Conservation (phyloP, 2,113 vertebrate species). For the Hemibagrus wyckioides region DNA sequence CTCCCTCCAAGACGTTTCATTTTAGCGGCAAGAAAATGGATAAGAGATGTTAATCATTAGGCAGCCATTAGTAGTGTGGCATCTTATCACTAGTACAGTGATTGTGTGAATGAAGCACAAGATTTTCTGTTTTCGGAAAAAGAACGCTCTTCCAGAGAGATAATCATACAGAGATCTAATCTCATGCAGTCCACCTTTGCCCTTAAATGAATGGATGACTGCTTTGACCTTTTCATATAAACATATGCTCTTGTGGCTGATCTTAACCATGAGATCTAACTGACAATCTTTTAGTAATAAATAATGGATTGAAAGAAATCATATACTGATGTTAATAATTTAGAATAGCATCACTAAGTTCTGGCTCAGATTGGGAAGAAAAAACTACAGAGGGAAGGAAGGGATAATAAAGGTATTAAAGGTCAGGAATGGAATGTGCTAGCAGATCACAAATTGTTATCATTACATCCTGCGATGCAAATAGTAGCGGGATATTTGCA, state of each 20-base stretch:
- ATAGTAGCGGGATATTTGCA: neutral
- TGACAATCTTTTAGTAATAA: neutral
- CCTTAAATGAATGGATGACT: neutral
- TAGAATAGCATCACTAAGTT: neutral
- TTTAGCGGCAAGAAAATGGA: no score
- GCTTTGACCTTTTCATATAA: neutral
- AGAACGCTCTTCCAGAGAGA: neutral
- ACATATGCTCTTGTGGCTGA: neutral
- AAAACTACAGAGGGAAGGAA: neutral
- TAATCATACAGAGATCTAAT: neutral
- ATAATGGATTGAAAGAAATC: neutral
- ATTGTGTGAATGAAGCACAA: no score
- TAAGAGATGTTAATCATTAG: no score
- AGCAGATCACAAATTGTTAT: neutral
- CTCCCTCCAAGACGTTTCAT: no score
- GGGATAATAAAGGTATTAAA: neutral
- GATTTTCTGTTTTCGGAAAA: neutral
- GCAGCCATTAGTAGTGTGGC: no score
- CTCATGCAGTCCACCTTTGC: neutral
- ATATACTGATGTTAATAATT: constrained; percentile 5
- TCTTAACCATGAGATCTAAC: neutral
- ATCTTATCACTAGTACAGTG: no score
- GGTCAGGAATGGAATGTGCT: neutral
- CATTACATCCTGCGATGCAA: neutral
- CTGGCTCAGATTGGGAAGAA: neutral